A percentile compares a stretch with the other conserved stretches of the same genome.
Evolutionary conservation across 1,140 invertebrate species (phyloP).

Genomic region (Belonocnema kinseyi): DNA sequence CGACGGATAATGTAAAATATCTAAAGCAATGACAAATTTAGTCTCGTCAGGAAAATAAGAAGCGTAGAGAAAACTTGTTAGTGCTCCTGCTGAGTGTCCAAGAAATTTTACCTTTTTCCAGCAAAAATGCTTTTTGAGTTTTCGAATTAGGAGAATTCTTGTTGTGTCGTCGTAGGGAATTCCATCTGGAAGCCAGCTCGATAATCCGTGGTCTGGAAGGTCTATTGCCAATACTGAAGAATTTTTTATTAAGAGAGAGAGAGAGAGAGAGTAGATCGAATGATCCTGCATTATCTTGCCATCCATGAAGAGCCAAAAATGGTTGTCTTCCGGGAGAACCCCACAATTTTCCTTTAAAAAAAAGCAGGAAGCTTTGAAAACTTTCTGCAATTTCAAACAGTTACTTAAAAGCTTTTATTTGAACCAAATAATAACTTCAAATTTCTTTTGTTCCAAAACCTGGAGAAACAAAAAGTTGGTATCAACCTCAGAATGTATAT

Average conservation of each 20-base stretch:
- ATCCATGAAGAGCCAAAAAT: conserved; percentile 83
- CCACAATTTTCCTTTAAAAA: conserved; percentile 78
- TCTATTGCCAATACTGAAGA: conserved; percentile 81
- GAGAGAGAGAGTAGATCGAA: conserved; percentile 81
- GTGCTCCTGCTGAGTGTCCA: conserved; percentile 81
- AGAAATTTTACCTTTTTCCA: conserved; percentile 83
- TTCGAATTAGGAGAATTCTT: conserved; percentile 75
- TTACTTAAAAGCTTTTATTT: no score
- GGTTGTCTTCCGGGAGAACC: conserved; percentile 78
- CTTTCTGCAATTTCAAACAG: neutral
- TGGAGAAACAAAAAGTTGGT: no score
- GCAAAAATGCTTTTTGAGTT: conserved; percentile 79
- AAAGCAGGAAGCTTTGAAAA: neutral
- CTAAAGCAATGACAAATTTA: conserved; percentile 78
- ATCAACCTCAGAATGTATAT: no score
- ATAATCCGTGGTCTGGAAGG: conserved; percentile 83
- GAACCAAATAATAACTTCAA: no score
- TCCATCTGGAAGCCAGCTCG: conserved; percentile 79
- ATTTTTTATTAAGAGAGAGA: conserved; percentile 79
- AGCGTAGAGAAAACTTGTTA: conserved; percentile 77
- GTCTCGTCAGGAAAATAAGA: conserved; percentile 78
- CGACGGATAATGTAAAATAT: conserved; percentile 75
- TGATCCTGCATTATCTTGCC: conserved; percentile 83
- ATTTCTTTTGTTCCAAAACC: no score
- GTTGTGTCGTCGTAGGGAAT: conserved; percentile 79